These are phyloP conservation scores for Lynx canadensis DNA, from an alignment of 2,113 vertebrate genomes.

Conservation along the genomic window DNA sequence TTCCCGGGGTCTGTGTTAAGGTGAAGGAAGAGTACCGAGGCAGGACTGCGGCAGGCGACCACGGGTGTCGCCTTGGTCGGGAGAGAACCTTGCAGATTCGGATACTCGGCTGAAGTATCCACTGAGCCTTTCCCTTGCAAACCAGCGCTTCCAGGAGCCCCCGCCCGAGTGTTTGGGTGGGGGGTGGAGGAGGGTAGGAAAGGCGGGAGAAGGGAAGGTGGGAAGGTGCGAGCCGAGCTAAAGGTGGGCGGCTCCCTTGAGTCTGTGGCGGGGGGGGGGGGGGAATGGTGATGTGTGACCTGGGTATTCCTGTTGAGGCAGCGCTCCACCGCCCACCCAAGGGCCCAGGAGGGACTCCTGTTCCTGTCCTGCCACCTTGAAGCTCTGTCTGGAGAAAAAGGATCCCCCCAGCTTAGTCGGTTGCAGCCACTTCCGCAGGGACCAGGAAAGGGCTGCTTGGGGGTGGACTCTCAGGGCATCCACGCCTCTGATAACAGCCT, in stretches of 20 bases:
- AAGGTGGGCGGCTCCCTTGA: neutral
- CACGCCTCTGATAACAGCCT: neutral
- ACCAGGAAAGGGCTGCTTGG: neutral
- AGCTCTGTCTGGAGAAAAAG: neutral
- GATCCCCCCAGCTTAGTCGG: neutral
- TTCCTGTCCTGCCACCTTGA: neutral
- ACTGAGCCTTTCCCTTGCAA: neutral
- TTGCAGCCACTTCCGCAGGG: neutral
- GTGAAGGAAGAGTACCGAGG: neutral
- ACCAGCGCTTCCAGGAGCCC: neutral
- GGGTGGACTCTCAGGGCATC: neutral
- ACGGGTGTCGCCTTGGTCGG: neutral
- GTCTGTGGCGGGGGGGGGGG: neutral
- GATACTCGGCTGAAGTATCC: neutral
- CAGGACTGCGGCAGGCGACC: neutral
- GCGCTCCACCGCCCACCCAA: neutral
- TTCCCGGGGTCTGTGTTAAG: neutral
- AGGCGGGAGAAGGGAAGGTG: neutral
- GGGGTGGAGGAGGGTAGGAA: neutral
- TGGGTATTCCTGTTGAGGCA: too few relatives aligned
- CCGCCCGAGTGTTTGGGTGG: neutral
- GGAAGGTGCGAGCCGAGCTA: neutral
- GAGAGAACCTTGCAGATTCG: neutral
- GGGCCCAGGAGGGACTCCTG: neutral
- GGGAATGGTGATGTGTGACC: neutral